Percentiles rank a stretch among this genome's conserved stretches.
These are phyloP conservation scores for Saturnia pavonia DNA, from an alignment of 2,888 invertebrate species.

Conservation along the genomic window DNA sequence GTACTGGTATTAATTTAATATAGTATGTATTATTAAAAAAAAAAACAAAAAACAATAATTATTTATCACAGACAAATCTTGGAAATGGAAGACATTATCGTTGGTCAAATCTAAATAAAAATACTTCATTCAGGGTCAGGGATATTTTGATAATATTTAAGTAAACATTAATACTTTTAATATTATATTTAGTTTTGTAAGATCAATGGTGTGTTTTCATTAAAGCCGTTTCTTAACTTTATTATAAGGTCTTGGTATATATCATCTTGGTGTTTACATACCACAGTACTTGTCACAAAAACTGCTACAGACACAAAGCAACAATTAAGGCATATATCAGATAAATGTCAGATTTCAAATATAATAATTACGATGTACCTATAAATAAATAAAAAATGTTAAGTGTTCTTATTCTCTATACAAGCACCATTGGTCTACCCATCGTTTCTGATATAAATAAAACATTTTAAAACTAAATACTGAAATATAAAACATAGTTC, in stretches of 20 bases:
- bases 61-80: conserved; percentile 31
- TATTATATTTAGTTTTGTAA: neutral
- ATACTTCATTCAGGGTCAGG: neutral
- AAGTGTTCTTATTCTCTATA: neutral
- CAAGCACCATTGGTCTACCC: neutral
- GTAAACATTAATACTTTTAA: neutral
- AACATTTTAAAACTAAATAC: neutral
- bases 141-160: neutral
- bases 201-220: neutral
- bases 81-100: conserved; percentile 35
- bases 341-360: too few species aligned
- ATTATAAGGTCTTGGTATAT: too few species aligned
- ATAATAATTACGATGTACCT: neutral
- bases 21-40: conserved; percentile 22
- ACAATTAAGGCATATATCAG: too few species aligned
- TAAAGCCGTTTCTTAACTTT: too few species aligned
- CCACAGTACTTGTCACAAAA: too few species aligned
- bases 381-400: too few species aligned
- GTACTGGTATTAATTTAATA: conserved; percentile 4
- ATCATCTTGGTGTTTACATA: too few species aligned
- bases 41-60: conserved; percentile 24
- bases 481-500: neutral
- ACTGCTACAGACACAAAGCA: too few species aligned
- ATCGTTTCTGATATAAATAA: neutral
- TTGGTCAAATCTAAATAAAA: conserved; percentile 30